Conservation (phyloP, 2,888 invertebrate species). For the Leptura quadrifasciata region DNA sequence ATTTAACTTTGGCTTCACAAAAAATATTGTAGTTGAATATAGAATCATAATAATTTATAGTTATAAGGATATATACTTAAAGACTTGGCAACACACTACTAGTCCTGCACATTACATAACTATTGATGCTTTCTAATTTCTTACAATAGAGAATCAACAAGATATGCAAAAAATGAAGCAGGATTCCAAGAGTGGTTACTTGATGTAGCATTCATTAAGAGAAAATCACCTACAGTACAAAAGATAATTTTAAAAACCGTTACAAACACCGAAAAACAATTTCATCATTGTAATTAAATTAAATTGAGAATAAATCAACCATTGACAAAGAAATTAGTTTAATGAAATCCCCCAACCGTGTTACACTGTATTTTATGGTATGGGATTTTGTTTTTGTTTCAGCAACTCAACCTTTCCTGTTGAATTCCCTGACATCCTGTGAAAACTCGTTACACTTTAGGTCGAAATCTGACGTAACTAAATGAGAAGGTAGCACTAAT, state of each 20-base stretch:
- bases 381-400: neutral
- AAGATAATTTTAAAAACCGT: neutral
- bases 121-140: too few species aligned
- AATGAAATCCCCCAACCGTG: neutral
- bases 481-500: constrained; percentile 44
- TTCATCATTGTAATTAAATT: neutral
- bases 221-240: too few species aligned
- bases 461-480: constrained; percentile 38
- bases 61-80: too few species aligned
- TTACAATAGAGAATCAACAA: too few species aligned
- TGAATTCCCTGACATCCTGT: constrained; percentile 21
- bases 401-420: constrained; percentile 18
- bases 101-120: too few species aligned
- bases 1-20: too few species aligned
- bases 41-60: too few species aligned
- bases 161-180: too few species aligned
- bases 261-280: neutral
- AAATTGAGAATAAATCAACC: neutral
- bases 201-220: too few species aligned
- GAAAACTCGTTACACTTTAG: constrained; percentile 33
- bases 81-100: too few species aligned
- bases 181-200: too few species aligned
- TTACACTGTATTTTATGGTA: neutral
- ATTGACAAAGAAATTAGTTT: constrained; percentile 10
- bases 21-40: too few species aligned